phyloP scores from a whole-genome alignment of 2,113 vertebrate species.

The Azemiops feae region DNA sequence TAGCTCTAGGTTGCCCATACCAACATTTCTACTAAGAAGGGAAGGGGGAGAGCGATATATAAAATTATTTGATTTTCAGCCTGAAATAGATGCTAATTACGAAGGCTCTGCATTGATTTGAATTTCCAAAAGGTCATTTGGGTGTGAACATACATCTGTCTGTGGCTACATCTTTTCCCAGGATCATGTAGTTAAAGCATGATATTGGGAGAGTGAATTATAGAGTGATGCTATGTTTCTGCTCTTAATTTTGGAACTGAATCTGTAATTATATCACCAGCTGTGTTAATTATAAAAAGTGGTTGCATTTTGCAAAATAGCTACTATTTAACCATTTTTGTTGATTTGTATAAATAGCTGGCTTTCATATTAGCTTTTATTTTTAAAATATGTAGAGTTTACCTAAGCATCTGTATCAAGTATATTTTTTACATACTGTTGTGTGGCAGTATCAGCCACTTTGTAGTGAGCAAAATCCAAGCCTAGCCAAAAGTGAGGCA shows the following conservation, averaged over 20 bases:
- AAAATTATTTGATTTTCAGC: neutral
- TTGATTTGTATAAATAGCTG: neutral
- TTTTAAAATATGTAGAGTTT: neutral
- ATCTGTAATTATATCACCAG: neutral
- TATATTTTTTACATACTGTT: neutral
- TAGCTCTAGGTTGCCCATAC: neutral
- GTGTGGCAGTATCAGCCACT: no score
- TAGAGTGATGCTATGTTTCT: neutral
- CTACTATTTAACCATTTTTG: neutral
- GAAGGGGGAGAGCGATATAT: neutral
- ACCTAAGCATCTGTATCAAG: neutral
- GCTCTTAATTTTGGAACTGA: neutral
- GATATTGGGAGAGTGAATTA: neutral
- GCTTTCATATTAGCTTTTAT: neutral
- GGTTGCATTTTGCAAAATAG: neutral
- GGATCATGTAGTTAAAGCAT: neutral
- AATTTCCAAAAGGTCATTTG: neutral
- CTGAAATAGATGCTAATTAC: neutral
- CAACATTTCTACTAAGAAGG: neutral
- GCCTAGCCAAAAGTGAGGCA: neutral
- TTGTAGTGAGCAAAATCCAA: neutral
- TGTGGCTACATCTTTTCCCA: neutral
- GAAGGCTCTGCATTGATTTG: neutral
- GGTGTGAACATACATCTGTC: neutral
- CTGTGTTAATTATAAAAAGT: neutral